Evolutionary conservation across 2,888 invertebrate genomes (phyloP).

Genomic region (Apocheima hispidaria): DNA sequence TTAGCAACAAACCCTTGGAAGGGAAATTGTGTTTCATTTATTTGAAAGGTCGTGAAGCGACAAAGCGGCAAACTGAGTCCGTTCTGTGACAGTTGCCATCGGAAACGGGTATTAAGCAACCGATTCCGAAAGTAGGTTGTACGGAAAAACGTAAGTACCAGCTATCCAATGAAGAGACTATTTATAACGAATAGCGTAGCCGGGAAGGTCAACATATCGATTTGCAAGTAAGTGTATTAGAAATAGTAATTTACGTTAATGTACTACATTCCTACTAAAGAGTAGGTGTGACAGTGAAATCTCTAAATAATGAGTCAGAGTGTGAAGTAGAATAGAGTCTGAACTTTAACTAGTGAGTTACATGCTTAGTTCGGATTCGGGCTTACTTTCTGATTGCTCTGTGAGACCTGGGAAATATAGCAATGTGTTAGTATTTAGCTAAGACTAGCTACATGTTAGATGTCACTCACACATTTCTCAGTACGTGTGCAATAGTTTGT

Average conservation of each 20-base stretch:
- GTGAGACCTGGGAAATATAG: constrained; percentile 84
- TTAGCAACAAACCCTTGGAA: constrained; percentile 6
- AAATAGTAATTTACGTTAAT: constrained; percentile 50
- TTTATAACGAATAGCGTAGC: constrained; percentile 33
- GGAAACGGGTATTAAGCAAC: constrained; percentile 41
- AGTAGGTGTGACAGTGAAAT: constrained; percentile 32
- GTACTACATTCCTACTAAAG: constrained; percentile 44
- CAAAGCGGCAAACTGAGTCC: constrained; percentile 10
- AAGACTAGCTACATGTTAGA: constrained; percentile 31
- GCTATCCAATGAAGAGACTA: constrained; percentile 30
- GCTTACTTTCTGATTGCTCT: constrained; percentile 84
- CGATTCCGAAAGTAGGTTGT: constrained; percentile 33
- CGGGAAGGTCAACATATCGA: constrained; percentile 52
- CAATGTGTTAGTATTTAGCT: constrained; percentile 68
- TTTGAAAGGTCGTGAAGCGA: constrained; percentile 23
- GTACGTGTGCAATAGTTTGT: constrained; percentile 3
- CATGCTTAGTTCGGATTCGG: constrained; percentile 71
- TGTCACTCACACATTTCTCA: constrained; percentile 11
- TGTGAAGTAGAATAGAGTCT: constrained; percentile 38
- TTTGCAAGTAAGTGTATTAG: constrained; percentile 68
- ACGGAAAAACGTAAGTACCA: constrained; percentile 31
- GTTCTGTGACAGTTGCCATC: constrained; percentile 29
- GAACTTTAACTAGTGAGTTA: constrained; percentile 52
- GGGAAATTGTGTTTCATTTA: constrained; percentile 26
- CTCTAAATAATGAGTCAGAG: constrained; percentile 45